Base-by-base conservation (phyloP, 1,140 invertebrate genomes). In the Nephotettix cincticeps region DNA sequence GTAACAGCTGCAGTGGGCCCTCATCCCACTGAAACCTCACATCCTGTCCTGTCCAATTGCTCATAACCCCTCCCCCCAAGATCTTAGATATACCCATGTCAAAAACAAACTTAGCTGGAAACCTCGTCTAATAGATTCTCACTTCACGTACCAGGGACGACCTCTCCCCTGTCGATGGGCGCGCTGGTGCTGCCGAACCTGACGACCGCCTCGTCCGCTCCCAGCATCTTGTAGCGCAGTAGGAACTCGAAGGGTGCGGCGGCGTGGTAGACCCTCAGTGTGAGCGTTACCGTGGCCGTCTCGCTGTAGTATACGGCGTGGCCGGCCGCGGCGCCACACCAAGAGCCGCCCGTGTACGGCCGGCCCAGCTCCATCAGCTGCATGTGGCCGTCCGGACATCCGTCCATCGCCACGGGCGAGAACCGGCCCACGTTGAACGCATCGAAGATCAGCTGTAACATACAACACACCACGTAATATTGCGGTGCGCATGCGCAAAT, bases 281-380 rank as follows among this genome's bases (percentile, higher is more conserved):
- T 91, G 0, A 93, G 87, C 13, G 90, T 91, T 0, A 93, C 90
- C 1, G 92, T 93, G 69, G 90, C 89, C 36, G 91, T 92, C 82
- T 93, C 92, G 77, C 90, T 93, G 81, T 92, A 94, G 80, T 94
- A 94, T n/a, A 91, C 88, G 45, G 92, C 90, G 30, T 88, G 87
- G 54, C 87, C 88, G 1, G 88, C 86, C 14, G 90, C 88, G 27
- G 86, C 83, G 25, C 92, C 92, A 76, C 92, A 94, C 92, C 92
- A 94, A 1, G 89, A 93, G 61, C 92, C 92, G 61, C 91, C 90
- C 3, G 91, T 92, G 80, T 93, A 93, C 21, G 91, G 91, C 58
- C 90, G 84, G 23, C 91, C 91, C 69, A 93, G 83, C 83, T 93
- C 92, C 58, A 90, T 89, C 47, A 93, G 81, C 80, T 93, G 90